These are phyloP conservation scores for Margarornis squamiger DNA, from an alignment of 2,797 vertebrate genomes.

Conservation along the genomic window DNA sequence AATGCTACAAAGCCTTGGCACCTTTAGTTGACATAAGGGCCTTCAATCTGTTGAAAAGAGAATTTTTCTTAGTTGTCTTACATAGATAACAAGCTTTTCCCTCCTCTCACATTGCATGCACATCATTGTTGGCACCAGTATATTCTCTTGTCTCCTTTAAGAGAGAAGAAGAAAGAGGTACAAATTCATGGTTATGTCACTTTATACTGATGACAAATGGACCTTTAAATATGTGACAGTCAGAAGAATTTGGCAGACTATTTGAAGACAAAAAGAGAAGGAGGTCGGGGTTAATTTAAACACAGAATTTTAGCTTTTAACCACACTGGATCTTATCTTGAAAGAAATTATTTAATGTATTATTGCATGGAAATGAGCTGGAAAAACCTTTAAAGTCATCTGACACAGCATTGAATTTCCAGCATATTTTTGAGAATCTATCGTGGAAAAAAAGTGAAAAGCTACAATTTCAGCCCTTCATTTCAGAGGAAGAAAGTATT, in stretches of 20 bases:
- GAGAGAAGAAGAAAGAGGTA: not conserved
- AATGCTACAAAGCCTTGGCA: not conserved
- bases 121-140: not conserved
- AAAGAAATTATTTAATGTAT: conserved; percentile 18
- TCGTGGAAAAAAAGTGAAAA: not conserved
- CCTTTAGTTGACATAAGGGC: not conserved
- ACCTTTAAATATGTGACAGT: not conserved
- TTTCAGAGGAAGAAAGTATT: not conserved
- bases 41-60: not conserved
- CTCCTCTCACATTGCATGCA: not conserved
- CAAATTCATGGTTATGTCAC: not conserved
- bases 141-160: not conserved
- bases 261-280: conserved; percentile 24
- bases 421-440: not conserved
- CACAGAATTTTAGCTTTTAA: conserved; percentile 4
- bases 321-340: conserved; percentile 1
- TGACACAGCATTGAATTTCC: conserved; percentile 10
- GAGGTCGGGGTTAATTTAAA: conserved; percentile 24
- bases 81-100: not conserved
- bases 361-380: not conserved
- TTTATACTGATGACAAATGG: not conserved
- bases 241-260: not conserved
- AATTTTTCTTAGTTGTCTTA: not conserved
- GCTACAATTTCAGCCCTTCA: not conserved
- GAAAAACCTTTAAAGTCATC: conserved; percentile 2